Base-by-base conservation (phyloP, 1,140 invertebrate species). In the Coenobita brevimanus region DNA sequence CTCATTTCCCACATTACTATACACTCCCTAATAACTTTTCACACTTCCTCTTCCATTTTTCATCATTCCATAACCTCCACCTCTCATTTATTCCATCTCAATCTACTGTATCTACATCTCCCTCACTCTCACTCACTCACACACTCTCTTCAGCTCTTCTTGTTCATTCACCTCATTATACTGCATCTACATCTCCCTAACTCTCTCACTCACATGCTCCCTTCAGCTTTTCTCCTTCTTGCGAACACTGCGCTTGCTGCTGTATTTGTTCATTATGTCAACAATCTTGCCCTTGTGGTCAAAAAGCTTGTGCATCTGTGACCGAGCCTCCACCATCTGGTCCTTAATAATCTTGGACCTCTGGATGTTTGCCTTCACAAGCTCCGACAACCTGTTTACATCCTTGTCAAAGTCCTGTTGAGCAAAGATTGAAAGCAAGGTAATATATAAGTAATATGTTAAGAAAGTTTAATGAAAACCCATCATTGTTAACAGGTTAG, bases 341-440 rank as follows among this genome's bases (percentile, higher is more conserved):
- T 99, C 98, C 79, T 96, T 96, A 50, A 98, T 96, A 64, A 98
- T 96, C 94, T 96, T 97, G 92, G 97, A 97, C 69, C 98, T 94
- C 93, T 99, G 98, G 92, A 98, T 96, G 93, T 99, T 99, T 54
- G 97, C 95, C 93, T 96, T 97, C 21, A 97, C 95, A 64, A 97
- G 92, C 93, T 97, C 96, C 91, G 95, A 96, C 0, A 96, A 93
- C 86, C 95, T 93, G 92, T 96, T 96, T 24, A 96, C 93, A 91
- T 96, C 95, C 89, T 94, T 95, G 92, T 93, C 93, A 92, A 92
- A 92, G 92, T 92, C 94, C 93, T 94, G 94, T 54, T 83, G n/a
- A n/a, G n/a, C n/a, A n/a, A n/a, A n/a, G n/a, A n/a, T n/a, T n/a
- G n/a, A n/a, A n/a, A n/a, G n/a, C n/a, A n/a, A n/a, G n/a, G n/a